Evolutionary conservation across 2,113 vertebrate genomes (phyloP).

Genomic region (Platycercus adscitus): DNA sequence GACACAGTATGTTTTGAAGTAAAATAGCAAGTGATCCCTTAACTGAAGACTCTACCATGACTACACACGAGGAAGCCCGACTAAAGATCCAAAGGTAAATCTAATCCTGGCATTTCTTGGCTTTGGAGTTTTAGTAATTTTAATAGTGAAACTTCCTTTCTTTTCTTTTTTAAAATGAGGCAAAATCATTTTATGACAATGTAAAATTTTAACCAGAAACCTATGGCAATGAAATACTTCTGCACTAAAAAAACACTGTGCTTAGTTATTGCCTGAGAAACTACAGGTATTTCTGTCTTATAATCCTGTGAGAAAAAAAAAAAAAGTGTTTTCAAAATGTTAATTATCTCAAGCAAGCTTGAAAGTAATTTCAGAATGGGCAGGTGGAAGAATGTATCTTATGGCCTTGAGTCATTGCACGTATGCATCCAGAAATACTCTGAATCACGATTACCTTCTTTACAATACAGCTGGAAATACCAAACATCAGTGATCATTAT

Average conservation of each 20-base stretch:
- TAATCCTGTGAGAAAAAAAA: background rate
- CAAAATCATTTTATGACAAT: background rate
- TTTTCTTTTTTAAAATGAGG: background rate
- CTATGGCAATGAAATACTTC: background rate
- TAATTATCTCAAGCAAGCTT: background rate
- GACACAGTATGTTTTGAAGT: background rate
- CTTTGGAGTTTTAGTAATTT: background rate
- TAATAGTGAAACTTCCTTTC: background rate
- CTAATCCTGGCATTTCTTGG: background rate
- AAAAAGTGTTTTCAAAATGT: background rate
- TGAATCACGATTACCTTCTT: background rate
- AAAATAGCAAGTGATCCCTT: background rate
- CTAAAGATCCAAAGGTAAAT: background rate
- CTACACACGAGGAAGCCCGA: background rate
- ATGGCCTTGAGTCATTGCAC: background rate
- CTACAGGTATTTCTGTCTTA: accelerated
- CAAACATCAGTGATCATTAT: background rate
- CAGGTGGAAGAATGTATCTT: background rate
- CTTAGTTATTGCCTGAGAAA: background rate
- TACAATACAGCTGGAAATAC: background rate
- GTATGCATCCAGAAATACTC: background rate
- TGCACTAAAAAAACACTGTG: background rate
- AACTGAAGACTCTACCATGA: background rate
- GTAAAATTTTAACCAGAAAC: background rate
- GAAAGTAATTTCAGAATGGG: background rate